phyloP scores from a whole-genome alignment of 2,797 vertebrate genomes.

The Cirrhinus mrigala region DNA sequence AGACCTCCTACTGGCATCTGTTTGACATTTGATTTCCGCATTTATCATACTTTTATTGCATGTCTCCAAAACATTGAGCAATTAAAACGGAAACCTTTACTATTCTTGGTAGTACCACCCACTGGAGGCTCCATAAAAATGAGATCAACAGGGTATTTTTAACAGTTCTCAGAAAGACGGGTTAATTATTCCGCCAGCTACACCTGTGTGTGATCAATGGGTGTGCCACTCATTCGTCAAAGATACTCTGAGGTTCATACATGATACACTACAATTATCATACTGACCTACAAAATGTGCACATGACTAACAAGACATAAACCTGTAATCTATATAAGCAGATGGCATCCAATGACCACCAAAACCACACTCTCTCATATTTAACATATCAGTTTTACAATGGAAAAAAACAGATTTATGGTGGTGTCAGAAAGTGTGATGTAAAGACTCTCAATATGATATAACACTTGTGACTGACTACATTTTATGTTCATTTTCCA shows the following conservation, averaged over 20 bases:
- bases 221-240: slow-evolving; percentile 13
- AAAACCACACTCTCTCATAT: not conserved
- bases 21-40: not conserved
- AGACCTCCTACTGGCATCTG: slow-evolving; percentile 1
- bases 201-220: not conserved
- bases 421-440: not conserved
- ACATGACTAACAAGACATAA: not conserved
- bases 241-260: not conserved
- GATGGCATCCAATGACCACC: not conserved
- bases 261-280: not conserved
- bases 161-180: not conserved
- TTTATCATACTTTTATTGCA: slow-evolving; percentile 16
- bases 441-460: not conserved
- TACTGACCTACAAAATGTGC: not conserved
- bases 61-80: not conserved
- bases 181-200: slow-evolving; percentile 5
- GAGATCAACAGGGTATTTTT: not conserved
- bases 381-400: not conserved
- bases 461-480: too few relatives aligned
- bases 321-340: too few relatives aligned
- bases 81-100: slow-evolving; percentile 2
- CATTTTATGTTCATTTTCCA: not conserved
- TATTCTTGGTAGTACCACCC: not conserved
- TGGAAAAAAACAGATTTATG: not conserved
- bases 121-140: not conserved